Evolutionary conservation across 2,113 vertebrate species (phyloP), one percentile per base, ranked within the genome.

Genomic region (Labrus mixtus): DNA sequence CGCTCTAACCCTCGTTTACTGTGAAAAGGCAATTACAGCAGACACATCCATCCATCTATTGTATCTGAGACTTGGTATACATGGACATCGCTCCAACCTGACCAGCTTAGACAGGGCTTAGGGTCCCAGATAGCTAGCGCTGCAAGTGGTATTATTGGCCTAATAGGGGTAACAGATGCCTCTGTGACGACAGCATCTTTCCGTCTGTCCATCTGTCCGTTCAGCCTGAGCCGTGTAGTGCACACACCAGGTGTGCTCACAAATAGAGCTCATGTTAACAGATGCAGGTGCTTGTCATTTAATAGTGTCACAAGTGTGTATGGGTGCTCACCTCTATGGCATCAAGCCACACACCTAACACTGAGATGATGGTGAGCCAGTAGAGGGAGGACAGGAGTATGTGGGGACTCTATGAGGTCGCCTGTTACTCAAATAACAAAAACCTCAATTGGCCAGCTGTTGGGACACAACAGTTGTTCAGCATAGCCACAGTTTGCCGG

Each of bases 91-190:
- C 78, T 51, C 76, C 78, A 71, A 91, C 87, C 77, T 86, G 88
- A 66, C 81, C 84, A 87, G 92, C 91, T 93, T 91, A 92, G 87
- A 79, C 22, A 54, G 73, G 78, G 92, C 90, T 91, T 91, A 92
- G 78, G 82, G 90, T 83, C 83, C 79, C 74, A 85, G 88, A 90
- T 87, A 77, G 87, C 90, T 86, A 90, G 91, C 91, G 54, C 77
- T 91, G 91, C 92, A 91, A 90, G 90, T 89, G 88, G 92, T 90
- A 91, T 93, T 92, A 93, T 87, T 91, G 92, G 91, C 88, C 91
- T 93, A 93, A 92, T 90, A 81, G 86, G 84, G 70, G 87, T 83
- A 93, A 91, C 92, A 93, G 91, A 93, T 91, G 91, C 87, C 78
- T 69, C 73, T 72, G 83, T 92, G 92, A 93, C 92, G 92, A 92